Conservation (phyloP, 2,113 vertebrate species). For the Verasper variegatus region DNA sequence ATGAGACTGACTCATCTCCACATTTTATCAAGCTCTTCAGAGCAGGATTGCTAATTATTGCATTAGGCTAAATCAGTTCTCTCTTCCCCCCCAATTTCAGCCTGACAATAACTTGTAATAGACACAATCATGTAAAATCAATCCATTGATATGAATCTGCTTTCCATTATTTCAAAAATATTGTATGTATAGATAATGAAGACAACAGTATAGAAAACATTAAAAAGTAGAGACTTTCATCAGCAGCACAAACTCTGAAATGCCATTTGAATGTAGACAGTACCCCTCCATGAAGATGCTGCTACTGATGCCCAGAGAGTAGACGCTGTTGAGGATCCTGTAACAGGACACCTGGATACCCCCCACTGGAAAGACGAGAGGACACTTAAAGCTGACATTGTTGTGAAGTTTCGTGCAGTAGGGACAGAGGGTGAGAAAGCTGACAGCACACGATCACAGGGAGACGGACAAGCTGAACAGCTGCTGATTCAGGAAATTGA, state of each 20-base stretch:
- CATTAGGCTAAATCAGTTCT: neutral
- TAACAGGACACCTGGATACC: slow-evolving; percentile 92
- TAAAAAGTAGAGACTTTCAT: neutral
- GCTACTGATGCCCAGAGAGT: slow-evolving; percentile 90
- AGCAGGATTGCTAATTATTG: neutral
- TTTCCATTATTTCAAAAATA: neutral
- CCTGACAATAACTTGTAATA: neutral
- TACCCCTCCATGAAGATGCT: slow-evolving; percentile 93
- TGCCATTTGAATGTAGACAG: slow-evolving; percentile 25
- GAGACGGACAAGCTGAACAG: slow-evolving; percentile 7
- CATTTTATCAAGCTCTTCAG: neutral
- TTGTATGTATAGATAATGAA: neutral
- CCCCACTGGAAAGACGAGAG: slow-evolving; percentile 84
- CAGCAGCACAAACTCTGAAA: neutral
- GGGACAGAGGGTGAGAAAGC: neutral
- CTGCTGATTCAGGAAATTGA: slow-evolving; percentile 29
- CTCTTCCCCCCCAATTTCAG: neutral
- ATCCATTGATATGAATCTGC: neutral
- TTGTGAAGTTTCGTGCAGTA: slow-evolving; percentile 4
- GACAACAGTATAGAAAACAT: too few relatives aligned
- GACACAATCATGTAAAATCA: neutral
- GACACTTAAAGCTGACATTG: slow-evolving; percentile 6
- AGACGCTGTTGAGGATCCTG: slow-evolving; percentile 90
- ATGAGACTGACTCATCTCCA: neutral
- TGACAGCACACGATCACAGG: slow-evolving; percentile 22